Percentiles rank a stretch among this genome's conserved stretches.
These are phyloP conservation scores for Papilio polyxenes DNA, from an alignment of 1,140 invertebrate species.

Conservation along the genomic window DNA sequence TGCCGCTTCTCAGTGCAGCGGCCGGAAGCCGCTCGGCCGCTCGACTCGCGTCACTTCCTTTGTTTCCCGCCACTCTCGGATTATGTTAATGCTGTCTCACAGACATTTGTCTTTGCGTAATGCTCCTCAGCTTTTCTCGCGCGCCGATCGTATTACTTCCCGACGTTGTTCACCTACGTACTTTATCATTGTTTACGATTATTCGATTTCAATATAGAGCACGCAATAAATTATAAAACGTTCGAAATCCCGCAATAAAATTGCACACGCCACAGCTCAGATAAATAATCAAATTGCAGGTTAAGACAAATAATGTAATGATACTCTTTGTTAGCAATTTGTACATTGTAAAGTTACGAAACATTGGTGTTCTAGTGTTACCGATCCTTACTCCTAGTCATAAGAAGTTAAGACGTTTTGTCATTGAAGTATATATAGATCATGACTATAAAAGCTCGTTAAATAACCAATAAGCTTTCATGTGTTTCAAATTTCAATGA, in stretches of 20 bases:
- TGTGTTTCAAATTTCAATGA: background rate
- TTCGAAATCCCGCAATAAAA: constrained; percentile 29
- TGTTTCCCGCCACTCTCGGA: constrained; percentile 64
- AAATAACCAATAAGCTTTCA: background rate
- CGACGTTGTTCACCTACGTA: constrained; percentile 50
- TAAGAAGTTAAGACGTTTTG: background rate
- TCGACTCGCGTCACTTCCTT: constrained; percentile 64
- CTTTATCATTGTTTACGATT: constrained; percentile 59
- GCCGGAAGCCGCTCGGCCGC: constrained; percentile 47
- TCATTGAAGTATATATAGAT: background rate
- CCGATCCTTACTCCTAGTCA: background rate
- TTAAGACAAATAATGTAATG: constrained; percentile 27
- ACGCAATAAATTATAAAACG: constrained; percentile 30
- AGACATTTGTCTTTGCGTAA: constrained; percentile 75
- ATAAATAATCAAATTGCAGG: constrained; percentile 28
- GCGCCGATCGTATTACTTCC: constrained; percentile 62
- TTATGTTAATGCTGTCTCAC: constrained; percentile 75
- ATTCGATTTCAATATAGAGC: constrained; percentile 43
- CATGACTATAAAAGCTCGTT: background rate
- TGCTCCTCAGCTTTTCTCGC: constrained; percentile 62
- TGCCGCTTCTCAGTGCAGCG: constrained; percentile 43
- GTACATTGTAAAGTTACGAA: background rate
- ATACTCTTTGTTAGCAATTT: background rate
- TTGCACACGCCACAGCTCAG: background rate
- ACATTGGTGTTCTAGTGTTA: background rate